Conservation (phyloP, 2,797 vertebrate species). For the Mastacembelus armatus region DNA sequence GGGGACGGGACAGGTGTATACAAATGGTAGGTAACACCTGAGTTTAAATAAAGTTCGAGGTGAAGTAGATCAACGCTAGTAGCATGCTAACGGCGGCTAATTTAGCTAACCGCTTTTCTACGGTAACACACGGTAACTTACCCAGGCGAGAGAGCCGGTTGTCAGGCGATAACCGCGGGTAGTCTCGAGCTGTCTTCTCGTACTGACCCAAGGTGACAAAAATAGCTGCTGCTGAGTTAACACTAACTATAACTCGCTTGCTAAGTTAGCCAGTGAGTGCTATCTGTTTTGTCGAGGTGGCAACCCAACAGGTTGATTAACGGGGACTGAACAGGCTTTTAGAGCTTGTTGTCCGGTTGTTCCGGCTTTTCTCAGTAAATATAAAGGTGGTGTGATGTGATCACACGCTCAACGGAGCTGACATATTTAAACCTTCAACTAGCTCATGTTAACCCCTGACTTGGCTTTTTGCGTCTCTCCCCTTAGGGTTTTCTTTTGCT, state of each 20-base stretch:
- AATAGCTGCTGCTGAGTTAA: background rate
- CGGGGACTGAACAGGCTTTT: background rate
- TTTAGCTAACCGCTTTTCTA: constrained; percentile 40
- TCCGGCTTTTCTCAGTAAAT: background rate
- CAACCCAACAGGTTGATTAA: constrained; percentile 45
- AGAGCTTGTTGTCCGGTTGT: background rate
- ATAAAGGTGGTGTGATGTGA: background rate
- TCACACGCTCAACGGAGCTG: too few relatives aligned
- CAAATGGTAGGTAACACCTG: constrained; percentile 86
- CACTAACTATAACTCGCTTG: background rate
- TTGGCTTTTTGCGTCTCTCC: background rate
- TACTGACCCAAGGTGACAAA: constrained; percentile 12
- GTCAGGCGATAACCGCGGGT: constrained; percentile 25
- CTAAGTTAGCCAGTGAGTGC: background rate
- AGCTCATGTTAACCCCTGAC: background rate
- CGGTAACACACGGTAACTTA: constrained; percentile 30
- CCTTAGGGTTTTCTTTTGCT: background rate
- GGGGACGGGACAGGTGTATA: constrained; percentile 82
- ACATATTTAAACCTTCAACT: background rate
- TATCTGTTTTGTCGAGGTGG: constrained; percentile 17
- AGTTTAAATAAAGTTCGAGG: background rate
- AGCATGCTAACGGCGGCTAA: constrained; percentile 42
- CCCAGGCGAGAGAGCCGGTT: too few relatives aligned
- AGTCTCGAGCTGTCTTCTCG: constrained; percentile 26
- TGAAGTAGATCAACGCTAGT: constrained; percentile 4